Percentiles rank a stretch among this genome's conserved stretches.
These are phyloP conservation scores for Hapalemur alaotrensis DNA, from an alignment of 2,797 vertebrate genomes.

Conservation along the genomic window DNA sequence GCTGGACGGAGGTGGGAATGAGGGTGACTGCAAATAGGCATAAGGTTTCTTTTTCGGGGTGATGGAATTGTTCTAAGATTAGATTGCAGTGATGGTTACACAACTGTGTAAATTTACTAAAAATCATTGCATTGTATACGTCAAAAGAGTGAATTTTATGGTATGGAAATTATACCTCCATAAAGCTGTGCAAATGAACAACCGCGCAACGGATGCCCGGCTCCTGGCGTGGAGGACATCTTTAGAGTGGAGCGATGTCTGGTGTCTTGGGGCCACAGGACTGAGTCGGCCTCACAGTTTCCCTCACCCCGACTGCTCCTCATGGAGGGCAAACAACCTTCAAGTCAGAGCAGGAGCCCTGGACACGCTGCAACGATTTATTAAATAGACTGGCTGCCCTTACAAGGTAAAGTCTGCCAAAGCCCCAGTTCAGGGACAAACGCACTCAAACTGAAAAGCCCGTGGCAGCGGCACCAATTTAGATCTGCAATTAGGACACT, in stretches of 20 bases:
- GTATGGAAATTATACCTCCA: neutral
- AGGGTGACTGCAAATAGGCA: neutral
- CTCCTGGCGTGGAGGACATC: neutral
- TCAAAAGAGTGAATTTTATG: neutral
- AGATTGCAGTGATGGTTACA: neutral
- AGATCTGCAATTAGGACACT: slow-evolving; percentile 82
- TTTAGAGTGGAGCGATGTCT: neutral
- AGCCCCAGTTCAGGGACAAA: slow-evolving; percentile 82
- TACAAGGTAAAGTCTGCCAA: slow-evolving; percentile 70
- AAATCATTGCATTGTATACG: neutral
- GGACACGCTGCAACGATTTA: slow-evolving; percentile 80
- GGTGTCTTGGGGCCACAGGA: neutral
- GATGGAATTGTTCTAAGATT: neutral
- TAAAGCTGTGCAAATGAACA: neutral
- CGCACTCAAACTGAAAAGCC: slow-evolving; percentile 80
- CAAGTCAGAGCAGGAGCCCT: slow-evolving; percentile 47
- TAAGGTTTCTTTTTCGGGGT: neutral
- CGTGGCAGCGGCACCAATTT: slow-evolving; percentile 79
- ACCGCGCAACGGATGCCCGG: rapidly evolving
- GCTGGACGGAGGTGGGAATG: neutral
- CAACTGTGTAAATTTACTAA: neutral
- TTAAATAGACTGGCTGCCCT: slow-evolving; percentile 76
- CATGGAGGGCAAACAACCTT: slow-evolving; percentile 58
- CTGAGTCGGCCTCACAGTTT: slow-evolving; percentile 33
- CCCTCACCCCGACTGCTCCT: slow-evolving; percentile 24